Percentiles rank a stretch among this genome's conserved stretches.
Evolutionary conservation across 1,140 invertebrate species (phyloP).

Genomic region (Gonatopus flavifemur): DNA sequence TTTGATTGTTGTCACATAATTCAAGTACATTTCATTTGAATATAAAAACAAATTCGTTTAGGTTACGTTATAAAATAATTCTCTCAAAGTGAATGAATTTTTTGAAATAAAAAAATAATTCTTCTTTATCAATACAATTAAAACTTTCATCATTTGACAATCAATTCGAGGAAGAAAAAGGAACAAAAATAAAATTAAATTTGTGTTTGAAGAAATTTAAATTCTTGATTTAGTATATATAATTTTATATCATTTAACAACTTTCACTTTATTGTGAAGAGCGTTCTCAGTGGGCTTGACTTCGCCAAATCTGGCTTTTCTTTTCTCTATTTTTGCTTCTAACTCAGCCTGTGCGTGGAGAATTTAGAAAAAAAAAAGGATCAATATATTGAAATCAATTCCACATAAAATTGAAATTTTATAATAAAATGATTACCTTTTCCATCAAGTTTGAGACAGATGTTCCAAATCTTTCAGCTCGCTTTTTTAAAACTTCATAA

Average conservation of each 20-base stretch:
- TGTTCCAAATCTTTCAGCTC: slow-evolving; percentile 74
- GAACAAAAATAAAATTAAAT: slow-evolving; percentile 27
- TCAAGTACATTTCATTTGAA: too few relatives aligned
- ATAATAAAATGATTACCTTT: slow-evolving; percentile 52
- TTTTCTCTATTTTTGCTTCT: slow-evolving; percentile 69
- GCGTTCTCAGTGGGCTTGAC: slow-evolving; percentile 43
- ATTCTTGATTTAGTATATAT: slow-evolving; percentile 43
- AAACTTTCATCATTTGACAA: too few relatives aligned
- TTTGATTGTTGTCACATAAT: too few relatives aligned
- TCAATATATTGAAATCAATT: neutral
- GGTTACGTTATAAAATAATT: too few relatives aligned
- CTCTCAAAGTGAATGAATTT: too few relatives aligned
- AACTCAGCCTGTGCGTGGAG: slow-evolving; percentile 63
- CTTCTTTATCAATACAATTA: too few relatives aligned
- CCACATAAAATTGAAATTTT: neutral
- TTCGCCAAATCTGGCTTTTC: slow-evolving; percentile 70
- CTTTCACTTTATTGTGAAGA: slow-evolving; percentile 52
- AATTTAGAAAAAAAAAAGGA: slow-evolving; percentile 23
- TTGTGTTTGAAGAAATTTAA: slow-evolving; percentile 38
- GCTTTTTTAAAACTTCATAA: slow-evolving; percentile 70
- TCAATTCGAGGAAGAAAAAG: too few relatives aligned
- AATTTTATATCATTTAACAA: slow-evolving; percentile 57
- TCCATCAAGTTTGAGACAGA: slow-evolving; percentile 70
- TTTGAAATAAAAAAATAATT: too few relatives aligned
- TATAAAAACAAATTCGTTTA: too few relatives aligned